Evolutionary conservation across 2,113 vertebrate species (phyloP), one percentile per base, ranked within the genome.

Genomic region (Sminthopsis crassicaudata): DNA sequence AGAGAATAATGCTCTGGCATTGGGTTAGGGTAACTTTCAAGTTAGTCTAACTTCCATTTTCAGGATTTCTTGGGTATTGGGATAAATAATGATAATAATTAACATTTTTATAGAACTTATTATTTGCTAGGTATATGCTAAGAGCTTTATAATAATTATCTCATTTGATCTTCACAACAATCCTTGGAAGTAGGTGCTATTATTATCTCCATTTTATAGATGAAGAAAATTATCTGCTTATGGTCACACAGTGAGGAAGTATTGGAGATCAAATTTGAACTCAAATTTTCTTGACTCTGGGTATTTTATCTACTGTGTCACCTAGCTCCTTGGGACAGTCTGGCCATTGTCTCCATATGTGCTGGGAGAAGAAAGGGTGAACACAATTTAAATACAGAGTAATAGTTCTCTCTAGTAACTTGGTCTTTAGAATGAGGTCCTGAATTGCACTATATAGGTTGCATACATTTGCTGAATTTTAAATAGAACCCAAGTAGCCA

Each of bases 341-440:
- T 94, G 96, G 95, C 95, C 55, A 93, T 92, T 95, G 96, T 51
- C 24, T 46, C 57, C 14, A 8, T 94, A 96, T 2, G 92, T 94
- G 97, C 93, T 96, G 96, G 94, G 89, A 92, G 96, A 95, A 97
- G 95, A 97, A 94, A 92, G 95, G 55, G n/a, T 89, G 92, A 91
- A 96, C 1, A 50, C 94, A 95, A 95, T 95, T 23, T 94, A 97
- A 97, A 96, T 76, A 76, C 36, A n/a, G 36, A 94, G 94, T 90
- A 96, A 96, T 92, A 97, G 95, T 92, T 93, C 91, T 97, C 89
- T 97, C 90, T 46, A 92, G 92, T 96, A 96, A 55, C 67, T 91
- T 89, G 51, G 90, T 94, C 92, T 90, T 95, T 96, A 95, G 92
- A 96, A 97, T 93, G 76, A 93, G 92, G 96, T 50, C 94, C 95